Conservation (phyloP, 1,140 invertebrate species). For the Bradynema listronoti region DNA sequence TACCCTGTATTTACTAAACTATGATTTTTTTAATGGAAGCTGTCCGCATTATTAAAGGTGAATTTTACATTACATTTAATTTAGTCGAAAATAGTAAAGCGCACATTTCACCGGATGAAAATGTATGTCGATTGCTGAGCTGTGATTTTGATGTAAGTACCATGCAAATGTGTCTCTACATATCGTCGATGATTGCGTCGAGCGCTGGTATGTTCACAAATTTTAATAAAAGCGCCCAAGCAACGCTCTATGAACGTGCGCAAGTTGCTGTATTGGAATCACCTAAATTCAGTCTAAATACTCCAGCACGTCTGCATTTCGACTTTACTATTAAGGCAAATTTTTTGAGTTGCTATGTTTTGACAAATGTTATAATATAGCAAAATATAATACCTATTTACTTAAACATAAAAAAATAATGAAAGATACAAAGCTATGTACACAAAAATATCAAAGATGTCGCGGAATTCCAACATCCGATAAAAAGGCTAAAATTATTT, state of each 20-base stretch:
- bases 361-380: too few species aligned
- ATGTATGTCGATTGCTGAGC: slow-evolving; percentile 47
- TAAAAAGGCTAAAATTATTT: too few species aligned
- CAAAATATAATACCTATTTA: too few species aligned
- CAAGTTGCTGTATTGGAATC: slow-evolving; percentile 48
- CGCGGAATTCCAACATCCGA: too few species aligned
- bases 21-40: too few species aligned
- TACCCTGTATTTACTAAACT: too few species aligned
- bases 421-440: too few species aligned
- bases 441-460: too few species aligned
- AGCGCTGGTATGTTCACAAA: slow-evolving; percentile 29
- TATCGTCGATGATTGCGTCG: slow-evolving; percentile 30
- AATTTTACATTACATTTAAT: too few species aligned
- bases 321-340: slow-evolving; percentile 44
- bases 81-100: not conserved
- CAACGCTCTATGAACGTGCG: slow-evolving; percentile 37
- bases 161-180: slow-evolving; percentile 52
- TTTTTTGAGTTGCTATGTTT: too few species aligned
- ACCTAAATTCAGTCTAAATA: slow-evolving; percentile 42
- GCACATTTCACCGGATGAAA: slow-evolving; percentile 4
- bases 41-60: too few species aligned
- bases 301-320: slow-evolving; percentile 49
- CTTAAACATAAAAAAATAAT: too few species aligned
- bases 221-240: slow-evolving; percentile 27
- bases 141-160: slow-evolving; percentile 44